Conservation (phyloP, 2,113 vertebrate genomes). For the Pavo muticus region DNA sequence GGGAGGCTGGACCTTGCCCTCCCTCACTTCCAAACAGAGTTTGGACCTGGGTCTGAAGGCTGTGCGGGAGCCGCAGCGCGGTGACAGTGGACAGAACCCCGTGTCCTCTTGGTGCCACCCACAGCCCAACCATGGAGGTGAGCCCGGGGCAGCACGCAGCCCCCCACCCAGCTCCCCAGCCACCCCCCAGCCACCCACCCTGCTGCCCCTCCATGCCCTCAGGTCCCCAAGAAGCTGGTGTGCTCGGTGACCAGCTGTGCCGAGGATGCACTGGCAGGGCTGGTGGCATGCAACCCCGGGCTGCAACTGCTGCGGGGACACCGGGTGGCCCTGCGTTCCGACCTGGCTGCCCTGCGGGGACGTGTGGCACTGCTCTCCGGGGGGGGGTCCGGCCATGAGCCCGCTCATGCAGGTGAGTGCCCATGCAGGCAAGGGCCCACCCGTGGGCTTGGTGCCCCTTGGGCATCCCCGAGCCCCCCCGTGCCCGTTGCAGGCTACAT, state of each 20-base stretch:
- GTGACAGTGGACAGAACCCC: neutral
- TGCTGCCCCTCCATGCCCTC: neutral
- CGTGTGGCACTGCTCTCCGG: conserved; percentile 91
- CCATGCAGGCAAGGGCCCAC: no score
- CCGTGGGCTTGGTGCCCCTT: rapidly evolving
- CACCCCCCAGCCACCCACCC: neutral
- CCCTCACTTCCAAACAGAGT: neutral
- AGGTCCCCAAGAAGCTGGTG: conserved; percentile 88
- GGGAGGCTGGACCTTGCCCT: neutral
- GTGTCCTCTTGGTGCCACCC: neutral
- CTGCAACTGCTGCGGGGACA: conserved; percentile 86
- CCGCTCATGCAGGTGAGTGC: conserved; percentile 87
- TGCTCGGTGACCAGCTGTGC: conserved; percentile 84
- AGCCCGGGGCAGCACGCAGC: neutral
- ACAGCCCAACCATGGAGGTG: neutral
- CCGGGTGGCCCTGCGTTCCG: conserved; percentile 86
- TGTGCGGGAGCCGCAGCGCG: neutral
- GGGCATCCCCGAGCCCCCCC: rapidly evolving
- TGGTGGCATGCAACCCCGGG: conserved; percentile 79
- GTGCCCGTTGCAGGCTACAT: conserved; percentile 83
- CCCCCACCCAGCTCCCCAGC: neutral
- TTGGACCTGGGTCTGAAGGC: neutral
- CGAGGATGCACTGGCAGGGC: conserved; percentile 86
- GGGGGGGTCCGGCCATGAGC: conserved; percentile 95
- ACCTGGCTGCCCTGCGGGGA: conserved; percentile 81